Percentiles rank a stretch among this genome's conserved stretches.
Evolutionary conservation across 1,140 invertebrate species (phyloP).

Genomic region (Cotesia chilonis): DNA sequence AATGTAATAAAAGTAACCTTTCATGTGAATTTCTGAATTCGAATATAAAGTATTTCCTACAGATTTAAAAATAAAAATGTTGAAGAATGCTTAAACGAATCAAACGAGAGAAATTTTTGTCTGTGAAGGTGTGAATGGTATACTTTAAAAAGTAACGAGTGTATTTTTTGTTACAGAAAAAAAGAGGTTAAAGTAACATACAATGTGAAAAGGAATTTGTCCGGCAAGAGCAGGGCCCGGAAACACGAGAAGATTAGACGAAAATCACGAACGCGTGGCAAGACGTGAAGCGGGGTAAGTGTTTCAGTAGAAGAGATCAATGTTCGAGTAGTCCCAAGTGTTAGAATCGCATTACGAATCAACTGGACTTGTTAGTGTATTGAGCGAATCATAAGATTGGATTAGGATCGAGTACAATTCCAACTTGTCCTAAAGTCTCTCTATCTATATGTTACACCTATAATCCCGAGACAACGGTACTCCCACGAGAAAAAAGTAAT

Average conservation of each 20-base stretch:
- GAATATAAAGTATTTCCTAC: no score
- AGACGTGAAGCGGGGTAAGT: conserved; percentile 61
- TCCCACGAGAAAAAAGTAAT: no score
- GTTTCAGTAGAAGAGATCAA: not conserved
- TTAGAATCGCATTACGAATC: not conserved
- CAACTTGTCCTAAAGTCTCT: conserved; percentile 2
- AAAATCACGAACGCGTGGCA: conserved; percentile 62
- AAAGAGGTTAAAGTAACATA: conserved; percentile 38
- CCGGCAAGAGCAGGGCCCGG: conserved; percentile 45
- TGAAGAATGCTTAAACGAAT: no score
- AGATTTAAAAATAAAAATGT: no score
- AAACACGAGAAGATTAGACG: conserved; percentile 48
- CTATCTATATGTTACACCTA: not conserved
- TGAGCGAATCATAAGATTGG: conserved; percentile 7
- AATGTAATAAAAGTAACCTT: no score
- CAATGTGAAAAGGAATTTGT: conserved; percentile 49
- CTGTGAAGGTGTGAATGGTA: not conserved
- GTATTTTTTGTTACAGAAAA: conserved; percentile 38
- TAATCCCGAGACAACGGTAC: no score
- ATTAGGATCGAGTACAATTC: not conserved
- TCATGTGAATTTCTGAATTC: no score
- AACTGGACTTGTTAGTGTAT: conserved; percentile 4
- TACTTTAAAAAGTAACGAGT: conserved; percentile 3
- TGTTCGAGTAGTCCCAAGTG: not conserved
- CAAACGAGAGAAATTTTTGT: no score